phyloP scores from a whole-genome alignment of 2,113 vertebrate genomes.

The Corythaixoides concolor region DNA sequence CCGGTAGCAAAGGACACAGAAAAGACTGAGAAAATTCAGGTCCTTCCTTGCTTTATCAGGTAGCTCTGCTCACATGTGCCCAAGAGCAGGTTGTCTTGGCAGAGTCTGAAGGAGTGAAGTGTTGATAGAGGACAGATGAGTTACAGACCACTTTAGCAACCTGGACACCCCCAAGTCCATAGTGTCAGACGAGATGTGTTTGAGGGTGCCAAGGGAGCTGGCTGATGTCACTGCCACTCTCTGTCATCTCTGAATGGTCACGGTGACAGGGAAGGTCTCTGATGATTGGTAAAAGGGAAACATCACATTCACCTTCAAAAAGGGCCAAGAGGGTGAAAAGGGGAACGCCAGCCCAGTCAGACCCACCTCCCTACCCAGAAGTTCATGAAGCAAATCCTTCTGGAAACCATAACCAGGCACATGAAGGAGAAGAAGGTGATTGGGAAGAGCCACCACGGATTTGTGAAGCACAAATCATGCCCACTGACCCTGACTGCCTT shows the following conservation, averaged over 20 bases:
- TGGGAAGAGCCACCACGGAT: background rate
- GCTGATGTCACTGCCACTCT: constrained; percentile 8
- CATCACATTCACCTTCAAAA: background rate
- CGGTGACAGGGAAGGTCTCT: background rate
- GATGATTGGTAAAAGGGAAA: background rate
- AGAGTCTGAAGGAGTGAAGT: background rate
- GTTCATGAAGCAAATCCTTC: background rate
- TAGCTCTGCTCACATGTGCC: background rate
- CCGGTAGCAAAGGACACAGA: background rate
- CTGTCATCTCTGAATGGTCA: background rate
- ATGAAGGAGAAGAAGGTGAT: background rate
- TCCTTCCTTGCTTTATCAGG: background rate
- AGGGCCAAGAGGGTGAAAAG: background rate
- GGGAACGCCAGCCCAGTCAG: background rate
- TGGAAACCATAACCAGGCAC: background rate
- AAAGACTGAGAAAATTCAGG: background rate
- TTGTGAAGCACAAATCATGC: background rate
- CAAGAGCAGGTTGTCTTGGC: background rate
- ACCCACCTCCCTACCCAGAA: background rate
- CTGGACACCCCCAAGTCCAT: background rate
- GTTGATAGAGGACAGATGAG: background rate
- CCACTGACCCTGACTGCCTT: background rate
- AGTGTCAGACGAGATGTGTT: background rate
- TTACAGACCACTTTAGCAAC: background rate
- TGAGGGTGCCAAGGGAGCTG: background rate